A percentile compares a stretch with the other conserved stretches of the same genome.
These are phyloP conservation scores for Nudaria mundana DNA, from an alignment of 2,888 invertebrate genomes.

Conservation along the genomic window DNA sequence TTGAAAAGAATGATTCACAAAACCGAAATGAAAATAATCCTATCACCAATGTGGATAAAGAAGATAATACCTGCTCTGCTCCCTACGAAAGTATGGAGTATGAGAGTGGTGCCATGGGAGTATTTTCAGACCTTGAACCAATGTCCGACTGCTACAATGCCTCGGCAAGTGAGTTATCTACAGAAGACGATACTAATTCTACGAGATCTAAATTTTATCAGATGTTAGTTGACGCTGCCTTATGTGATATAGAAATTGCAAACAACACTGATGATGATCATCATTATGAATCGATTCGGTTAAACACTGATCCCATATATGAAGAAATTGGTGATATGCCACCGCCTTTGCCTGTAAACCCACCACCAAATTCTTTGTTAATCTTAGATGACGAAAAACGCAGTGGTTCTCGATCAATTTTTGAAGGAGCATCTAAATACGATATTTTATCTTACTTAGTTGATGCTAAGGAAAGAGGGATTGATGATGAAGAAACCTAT, in stretches of 20 bases:
- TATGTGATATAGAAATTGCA: constrained; percentile 84
- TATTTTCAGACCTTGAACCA: constrained; percentile 77
- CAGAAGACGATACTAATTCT: constrained; percentile 83
- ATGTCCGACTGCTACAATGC: constrained; percentile 88
- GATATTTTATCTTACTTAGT: constrained; percentile 94
- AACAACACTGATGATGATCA: constrained; percentile 84
- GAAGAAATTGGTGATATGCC: constrained; percentile 89
- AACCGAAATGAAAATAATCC: constrained; percentile 43
- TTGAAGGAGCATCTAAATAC: constrained; percentile 92
- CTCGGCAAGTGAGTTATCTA: constrained; percentile 83
- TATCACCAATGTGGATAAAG: constrained; percentile 53
- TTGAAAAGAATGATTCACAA: constrained; percentile 39
- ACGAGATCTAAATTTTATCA: constrained; percentile 88
- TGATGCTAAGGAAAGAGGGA: constrained; percentile 90
- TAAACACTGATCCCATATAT: constrained; percentile 87
- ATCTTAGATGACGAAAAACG: constrained; percentile 87
- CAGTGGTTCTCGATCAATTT: constrained; percentile 84
- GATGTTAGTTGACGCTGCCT: constrained; percentile 85
- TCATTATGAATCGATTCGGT: constrained; percentile 86
- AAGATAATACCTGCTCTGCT: constrained; percentile 84
- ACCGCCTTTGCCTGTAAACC: constrained; percentile 88
- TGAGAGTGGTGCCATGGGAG: constrained; percentile 79
- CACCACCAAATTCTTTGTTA: constrained; percentile 86
- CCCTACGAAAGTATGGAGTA: constrained; percentile 89
- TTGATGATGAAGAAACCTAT: constrained; percentile 86